phyloP scores from a whole-genome alignment of 2,888 invertebrate genomes.

The Anorthoa munda region DNA sequence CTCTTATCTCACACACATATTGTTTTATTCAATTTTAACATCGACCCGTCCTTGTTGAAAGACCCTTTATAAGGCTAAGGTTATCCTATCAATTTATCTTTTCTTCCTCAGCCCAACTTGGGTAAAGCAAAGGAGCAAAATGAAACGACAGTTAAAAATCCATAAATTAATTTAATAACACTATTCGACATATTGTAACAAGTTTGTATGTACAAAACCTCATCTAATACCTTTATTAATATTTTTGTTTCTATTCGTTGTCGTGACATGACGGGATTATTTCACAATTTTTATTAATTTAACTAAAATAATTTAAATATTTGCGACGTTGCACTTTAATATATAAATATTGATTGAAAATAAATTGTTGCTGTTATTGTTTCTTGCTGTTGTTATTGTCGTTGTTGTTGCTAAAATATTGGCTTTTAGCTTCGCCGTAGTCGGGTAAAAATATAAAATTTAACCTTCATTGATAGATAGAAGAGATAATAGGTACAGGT shows the following conservation, averaged over 20 bases:
- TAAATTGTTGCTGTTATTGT: too few species aligned
- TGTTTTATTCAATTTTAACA: too few species aligned
- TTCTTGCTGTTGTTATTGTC: too few species aligned
- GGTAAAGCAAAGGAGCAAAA: slow-evolving; percentile 34
- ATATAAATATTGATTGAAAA: neutral
- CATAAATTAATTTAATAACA: slow-evolving; percentile 90
- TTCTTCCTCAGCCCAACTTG: too few species aligned
- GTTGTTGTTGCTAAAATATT: too few species aligned
- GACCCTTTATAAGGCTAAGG: too few species aligned
- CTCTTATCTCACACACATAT: too few species aligned
- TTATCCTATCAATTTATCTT: too few species aligned
- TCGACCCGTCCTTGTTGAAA: too few species aligned
- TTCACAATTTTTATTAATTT: slow-evolving; percentile 22
- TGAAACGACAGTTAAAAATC: slow-evolving; percentile 80
- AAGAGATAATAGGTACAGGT: neutral
- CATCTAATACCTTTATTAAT: slow-evolving; percentile 71
- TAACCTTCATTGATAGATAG: too few species aligned
- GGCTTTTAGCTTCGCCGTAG: too few species aligned
- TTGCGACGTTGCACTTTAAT: neutral
- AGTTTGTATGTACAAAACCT: slow-evolving; percentile 88
- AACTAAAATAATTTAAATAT: neutral
- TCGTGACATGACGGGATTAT: slow-evolving; percentile 49
- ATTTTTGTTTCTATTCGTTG: slow-evolving; percentile 65
- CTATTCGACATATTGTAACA: slow-evolving; percentile 89
- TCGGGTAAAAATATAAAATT: too few species aligned